Base-by-base conservation (phyloP, 1,140 invertebrate genomes). In the Aphidius gifuensis region DNA sequence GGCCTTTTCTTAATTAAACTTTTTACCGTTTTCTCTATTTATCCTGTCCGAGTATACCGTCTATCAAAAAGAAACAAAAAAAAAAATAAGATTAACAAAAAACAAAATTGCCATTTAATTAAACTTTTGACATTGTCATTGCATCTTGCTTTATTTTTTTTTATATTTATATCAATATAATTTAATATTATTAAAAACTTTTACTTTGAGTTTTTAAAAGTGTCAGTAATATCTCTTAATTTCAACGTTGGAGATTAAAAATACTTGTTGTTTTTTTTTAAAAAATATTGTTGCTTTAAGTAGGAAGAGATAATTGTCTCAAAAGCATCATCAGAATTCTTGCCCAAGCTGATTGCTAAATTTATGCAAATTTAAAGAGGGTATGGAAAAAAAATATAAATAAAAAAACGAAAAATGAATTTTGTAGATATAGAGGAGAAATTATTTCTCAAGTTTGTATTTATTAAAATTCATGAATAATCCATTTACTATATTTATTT, bases 401-500 rank as follows among this genome's bases (percentile, higher is more conserved):
- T n/a, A 55, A 40, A n/a, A 43, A 55, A 9, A 44, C 1, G 2
- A 44, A 11, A 44, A 55, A 55, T 32, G 4, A 32, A 32, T 32
- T 3, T 2, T 32, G 23, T 32, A 32, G 2, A 32, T 4, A 32
- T 32, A 32, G 23, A 32, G 1, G 23, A 60, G 38, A 5, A 6
- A 16, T n/a, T 51, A 40, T 43, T 39, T 48, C 7, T 7, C 32
- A 46, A 6, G 62, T 64, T 60, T 61, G 60, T 38, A 47, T 51
- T 72, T 65, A 70, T 79, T 78, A 77, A 75, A 70, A 77, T 79
- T 77, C 74, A 76, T 76, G 69, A 73, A 71, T 39, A 11, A 39
- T 42, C 44, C 39, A 56, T 43, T 64, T 51, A 60, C 45, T 60
- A 46, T 40, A 38, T 47, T 8, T 48, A 49, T 61, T 53, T 58